These are phyloP conservation scores for Apamea epomidion DNA, from an alignment of 2,888 invertebrate species.

Conservation along the genomic window DNA sequence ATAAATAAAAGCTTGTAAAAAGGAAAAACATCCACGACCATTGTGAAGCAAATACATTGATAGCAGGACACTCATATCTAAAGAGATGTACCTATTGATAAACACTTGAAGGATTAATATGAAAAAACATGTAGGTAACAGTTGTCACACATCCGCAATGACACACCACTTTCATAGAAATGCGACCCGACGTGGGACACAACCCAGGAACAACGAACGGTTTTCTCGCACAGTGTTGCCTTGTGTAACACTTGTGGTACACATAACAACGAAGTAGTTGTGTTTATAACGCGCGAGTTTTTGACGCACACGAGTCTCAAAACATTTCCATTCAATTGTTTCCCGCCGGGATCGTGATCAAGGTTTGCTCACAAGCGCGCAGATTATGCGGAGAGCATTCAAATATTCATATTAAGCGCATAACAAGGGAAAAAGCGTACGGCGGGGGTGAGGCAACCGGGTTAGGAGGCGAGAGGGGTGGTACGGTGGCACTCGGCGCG, in stretches of 20 bases:
- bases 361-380: conserved; percentile 51
- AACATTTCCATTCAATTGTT: conserved; percentile 27
- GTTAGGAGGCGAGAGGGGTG: background rate
- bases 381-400: conserved; percentile 56
- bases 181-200: background rate
- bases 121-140: background rate
- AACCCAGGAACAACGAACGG: background rate
- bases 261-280: background rate
- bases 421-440: conserved; percentile 62
- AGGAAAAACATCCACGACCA: background rate
- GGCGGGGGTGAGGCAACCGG: conserved; percentile 15
- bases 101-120: background rate
- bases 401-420: conserved; percentile 69
- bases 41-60: background rate
- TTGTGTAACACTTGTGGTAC: background rate
- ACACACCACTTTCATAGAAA: background rate
- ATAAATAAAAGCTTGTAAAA: too few species aligned
- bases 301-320: background rate
- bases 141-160: too few species aligned
- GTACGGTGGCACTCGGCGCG: conserved; percentile 46
- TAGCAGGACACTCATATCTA: background rate
- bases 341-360: conserved; percentile 36
- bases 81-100: background rate
- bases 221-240: background rate
- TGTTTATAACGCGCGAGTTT: background rate